Evolutionary conservation across 2,113 vertebrate species (phyloP).

Genomic region (Dipodomys merriami): DNA sequence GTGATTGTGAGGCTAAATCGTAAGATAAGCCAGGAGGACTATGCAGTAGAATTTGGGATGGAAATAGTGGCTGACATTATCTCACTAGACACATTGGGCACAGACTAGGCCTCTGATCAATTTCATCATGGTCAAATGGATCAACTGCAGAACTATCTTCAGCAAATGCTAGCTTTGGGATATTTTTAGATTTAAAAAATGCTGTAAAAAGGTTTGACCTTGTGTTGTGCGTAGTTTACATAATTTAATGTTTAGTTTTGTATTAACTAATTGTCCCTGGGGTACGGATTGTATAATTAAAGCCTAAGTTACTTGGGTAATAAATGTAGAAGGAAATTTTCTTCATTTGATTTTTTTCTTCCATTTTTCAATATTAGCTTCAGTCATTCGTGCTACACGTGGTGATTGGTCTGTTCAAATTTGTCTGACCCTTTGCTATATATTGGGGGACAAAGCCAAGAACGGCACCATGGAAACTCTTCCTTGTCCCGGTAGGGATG

Average conservation of each 20-base stretch:
- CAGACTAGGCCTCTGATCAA: not conserved
- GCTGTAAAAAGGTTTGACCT: not conserved
- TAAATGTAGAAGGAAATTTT: not conserved
- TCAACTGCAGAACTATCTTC: conserved; percentile 2
- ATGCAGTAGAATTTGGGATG: not conserved
- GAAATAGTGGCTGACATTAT: not conserved
- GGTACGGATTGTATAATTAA: not conserved
- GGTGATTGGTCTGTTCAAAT: not conserved
- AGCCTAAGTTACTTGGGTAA: not conserved
- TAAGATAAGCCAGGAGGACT: not conserved
- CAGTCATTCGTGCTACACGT: not conserved
- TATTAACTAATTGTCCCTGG: not conserved
- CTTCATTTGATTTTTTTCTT: not conserved
- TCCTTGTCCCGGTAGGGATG: not conserved
- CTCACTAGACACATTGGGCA: not conserved
- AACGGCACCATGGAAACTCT: rapidly evolving
- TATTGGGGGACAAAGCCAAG: not conserved
- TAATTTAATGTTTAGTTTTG: conserved; percentile 10
- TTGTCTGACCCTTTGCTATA: rapidly evolving
- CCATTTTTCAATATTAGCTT: not conserved
- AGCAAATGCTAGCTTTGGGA: not conserved
- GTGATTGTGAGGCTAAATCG: not conserved
- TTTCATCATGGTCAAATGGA: not conserved
- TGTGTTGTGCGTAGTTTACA: not conserved
- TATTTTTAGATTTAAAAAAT: not conserved